These are phyloP conservation scores for Ibidorhyncha struthersii DNA, from an alignment of 2,113 vertebrate species.

Conservation along the genomic window DNA sequence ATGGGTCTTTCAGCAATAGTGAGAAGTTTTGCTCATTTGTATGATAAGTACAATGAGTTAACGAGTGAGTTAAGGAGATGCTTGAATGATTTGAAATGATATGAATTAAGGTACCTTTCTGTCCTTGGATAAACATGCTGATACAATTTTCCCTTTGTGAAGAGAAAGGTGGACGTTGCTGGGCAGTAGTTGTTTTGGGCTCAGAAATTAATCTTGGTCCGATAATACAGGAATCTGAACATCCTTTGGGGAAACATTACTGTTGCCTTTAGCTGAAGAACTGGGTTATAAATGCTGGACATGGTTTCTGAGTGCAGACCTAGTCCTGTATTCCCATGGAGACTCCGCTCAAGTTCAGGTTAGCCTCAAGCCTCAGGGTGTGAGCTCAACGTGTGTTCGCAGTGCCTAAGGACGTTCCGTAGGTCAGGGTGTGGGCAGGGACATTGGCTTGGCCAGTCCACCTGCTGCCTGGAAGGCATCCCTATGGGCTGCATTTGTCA, in stretches of 20 bases:
- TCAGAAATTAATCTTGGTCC: background rate
- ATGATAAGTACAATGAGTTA: background rate
- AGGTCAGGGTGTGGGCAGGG: rapidly evolving
- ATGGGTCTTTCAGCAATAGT: background rate
- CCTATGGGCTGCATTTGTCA: background rate
- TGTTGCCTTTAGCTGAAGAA: background rate
- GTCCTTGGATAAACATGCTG: background rate
- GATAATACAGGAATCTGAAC: background rate
- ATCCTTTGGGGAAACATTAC: background rate
- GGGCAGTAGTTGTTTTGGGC: background rate
- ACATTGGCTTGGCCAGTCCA: background rate
- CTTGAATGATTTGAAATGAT: background rate
- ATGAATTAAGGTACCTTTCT: background rate
- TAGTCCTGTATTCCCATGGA: background rate
- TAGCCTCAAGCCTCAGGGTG: background rate
- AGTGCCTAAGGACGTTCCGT: background rate
- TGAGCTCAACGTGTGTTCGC: rapidly evolving
- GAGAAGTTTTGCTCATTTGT: background rate
- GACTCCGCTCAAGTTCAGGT: background rate
- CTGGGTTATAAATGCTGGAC: background rate
- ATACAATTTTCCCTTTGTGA: background rate
- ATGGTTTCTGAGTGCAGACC: background rate
- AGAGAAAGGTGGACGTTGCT: background rate
- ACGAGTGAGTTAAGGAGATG: background rate
- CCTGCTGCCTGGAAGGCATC: background rate